Conservation (phyloP, 2,888 invertebrate species). For the Aricia artaxerxes region DNA sequence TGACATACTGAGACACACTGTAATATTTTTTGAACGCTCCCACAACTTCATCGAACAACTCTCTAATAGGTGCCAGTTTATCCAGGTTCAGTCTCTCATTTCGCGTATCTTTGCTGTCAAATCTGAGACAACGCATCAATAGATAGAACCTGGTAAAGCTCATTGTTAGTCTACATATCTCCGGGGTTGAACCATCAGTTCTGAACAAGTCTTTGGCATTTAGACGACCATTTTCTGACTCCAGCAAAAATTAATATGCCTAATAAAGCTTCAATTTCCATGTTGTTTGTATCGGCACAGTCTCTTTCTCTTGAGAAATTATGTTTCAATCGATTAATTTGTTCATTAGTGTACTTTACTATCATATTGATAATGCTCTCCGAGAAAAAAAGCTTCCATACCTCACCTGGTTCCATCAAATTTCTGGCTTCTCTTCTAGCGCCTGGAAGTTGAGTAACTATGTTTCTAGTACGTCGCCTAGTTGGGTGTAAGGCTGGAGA, state of each 20-base stretch:
- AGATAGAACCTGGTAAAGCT: constrained; percentile 34
- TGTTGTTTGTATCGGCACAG: constrained; percentile 33
- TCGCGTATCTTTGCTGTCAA: constrained; percentile 34
- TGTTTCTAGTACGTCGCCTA: constrained; percentile 10
- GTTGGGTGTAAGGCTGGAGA: constrained; percentile 21
- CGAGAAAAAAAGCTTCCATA: constrained; percentile 35
- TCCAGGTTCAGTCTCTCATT: constrained; percentile 30
- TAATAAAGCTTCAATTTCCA: constrained; percentile 37
- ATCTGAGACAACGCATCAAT: constrained; percentile 37
- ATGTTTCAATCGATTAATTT: constrained; percentile 21
- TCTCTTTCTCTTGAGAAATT: constrained; percentile 36
- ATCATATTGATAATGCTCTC: constrained; percentile 29
- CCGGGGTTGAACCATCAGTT: constrained; percentile 39
- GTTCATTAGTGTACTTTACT: constrained; percentile 35
- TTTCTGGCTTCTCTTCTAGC: too few species aligned
- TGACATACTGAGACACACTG: constrained; percentile 32
- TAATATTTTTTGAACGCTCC: constrained; percentile 37
- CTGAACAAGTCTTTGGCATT: constrained; percentile 39
- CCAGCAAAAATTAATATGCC: constrained; percentile 41
- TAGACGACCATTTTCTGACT: constrained; percentile 36
- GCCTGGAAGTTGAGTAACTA: too few species aligned
- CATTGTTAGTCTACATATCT: constrained; percentile 39
- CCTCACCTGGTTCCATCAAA: constrained; percentile 33
- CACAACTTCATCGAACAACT: constrained; percentile 39
- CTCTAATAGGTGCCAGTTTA: constrained; percentile 38